phyloP scores from a whole-genome alignment of 2,888 invertebrate genomes.

The Acanthococcus lagerstroemiae region DNA sequence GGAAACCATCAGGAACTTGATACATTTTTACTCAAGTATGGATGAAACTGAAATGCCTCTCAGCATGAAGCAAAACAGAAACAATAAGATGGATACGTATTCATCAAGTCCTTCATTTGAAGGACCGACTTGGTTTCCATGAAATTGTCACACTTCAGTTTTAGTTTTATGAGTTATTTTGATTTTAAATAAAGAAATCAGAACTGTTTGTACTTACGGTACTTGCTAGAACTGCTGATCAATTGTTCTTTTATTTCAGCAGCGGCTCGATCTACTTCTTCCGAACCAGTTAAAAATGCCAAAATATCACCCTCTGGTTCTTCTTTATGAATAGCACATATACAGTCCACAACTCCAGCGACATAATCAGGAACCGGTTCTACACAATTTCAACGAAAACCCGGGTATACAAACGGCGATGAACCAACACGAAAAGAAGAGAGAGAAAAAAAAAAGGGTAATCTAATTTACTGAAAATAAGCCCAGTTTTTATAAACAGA shows the following conservation, averaged over 20 bases:
- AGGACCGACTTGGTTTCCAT: not conserved
- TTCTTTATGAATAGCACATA: conserved; percentile 75
- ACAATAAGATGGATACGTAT: not conserved
- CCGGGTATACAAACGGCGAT: conserved; percentile 28
- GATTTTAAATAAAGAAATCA: not conserved
- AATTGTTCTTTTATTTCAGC: conserved; percentile 52
- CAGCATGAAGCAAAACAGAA: not conserved
- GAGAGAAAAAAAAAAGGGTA: not conserved
- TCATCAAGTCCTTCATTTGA: not conserved
- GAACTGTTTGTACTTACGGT: conserved; percentile 3
- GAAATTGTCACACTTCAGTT: not conserved
- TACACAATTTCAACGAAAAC: conserved; percentile 41
- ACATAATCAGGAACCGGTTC: conserved; percentile 86
- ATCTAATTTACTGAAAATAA: conserved; percentile 15
- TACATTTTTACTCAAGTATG: no score
- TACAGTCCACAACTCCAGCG: conserved; percentile 73
- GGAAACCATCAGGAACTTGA: no score
- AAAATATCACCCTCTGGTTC: conserved; percentile 79
- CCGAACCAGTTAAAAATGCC: conserved; percentile 86
- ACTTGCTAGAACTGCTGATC: conserved; percentile 25
- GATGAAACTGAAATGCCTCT: no score
- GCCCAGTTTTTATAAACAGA: not conserved
- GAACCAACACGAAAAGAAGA: no score
- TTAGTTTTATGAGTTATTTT: not conserved
- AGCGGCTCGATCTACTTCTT: conserved; percentile 77